phyloP scores from a whole-genome alignment of 1,140 invertebrate species.

The Hypothenemus hampei region DNA sequence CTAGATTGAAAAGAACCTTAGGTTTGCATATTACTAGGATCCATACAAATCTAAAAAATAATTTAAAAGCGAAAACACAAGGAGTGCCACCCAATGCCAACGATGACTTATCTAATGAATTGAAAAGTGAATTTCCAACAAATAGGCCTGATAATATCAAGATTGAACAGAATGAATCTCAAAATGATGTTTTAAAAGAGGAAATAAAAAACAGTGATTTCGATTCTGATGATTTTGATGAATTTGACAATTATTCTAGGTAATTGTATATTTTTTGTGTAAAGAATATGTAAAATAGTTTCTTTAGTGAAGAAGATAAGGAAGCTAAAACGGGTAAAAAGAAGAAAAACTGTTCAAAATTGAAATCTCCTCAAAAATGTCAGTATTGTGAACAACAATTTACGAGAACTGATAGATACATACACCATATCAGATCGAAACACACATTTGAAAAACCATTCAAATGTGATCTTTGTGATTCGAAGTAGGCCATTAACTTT shows the following conservation, averaged over 20 bases:
- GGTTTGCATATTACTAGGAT: constrained; percentile 26
- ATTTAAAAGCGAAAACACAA: constrained; percentile 12
- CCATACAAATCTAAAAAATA: constrained; percentile 19
- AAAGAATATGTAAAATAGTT: no score
- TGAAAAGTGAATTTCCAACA: no score
- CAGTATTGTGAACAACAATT: constrained; percentile 28
- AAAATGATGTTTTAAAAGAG: no score
- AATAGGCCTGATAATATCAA: no score
- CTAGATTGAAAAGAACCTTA: constrained; percentile 21
- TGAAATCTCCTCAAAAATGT: constrained; percentile 22
- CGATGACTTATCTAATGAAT: no score
- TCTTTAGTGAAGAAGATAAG: no score
- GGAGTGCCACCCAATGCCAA: no score
- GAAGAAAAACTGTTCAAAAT: constrained; percentile 23
- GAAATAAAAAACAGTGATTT: no score
- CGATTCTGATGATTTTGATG: background rate
- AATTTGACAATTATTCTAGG: background rate
- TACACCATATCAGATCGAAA: constrained; percentile 26
- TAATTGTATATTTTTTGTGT: no score
- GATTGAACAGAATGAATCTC: no score
- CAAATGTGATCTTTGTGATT: constrained; percentile 31
- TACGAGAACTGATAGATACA: constrained; percentile 22
- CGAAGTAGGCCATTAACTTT: constrained; percentile 18
- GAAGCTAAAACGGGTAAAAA: background rate
- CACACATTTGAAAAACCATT: constrained; percentile 34